A percentile compares a stretch with the other conserved stretches of the same genome.
Evolutionary conservation across 2,113 vertebrate genomes (phyloP).

Genomic region (Aptenodytes patagonicus): DNA sequence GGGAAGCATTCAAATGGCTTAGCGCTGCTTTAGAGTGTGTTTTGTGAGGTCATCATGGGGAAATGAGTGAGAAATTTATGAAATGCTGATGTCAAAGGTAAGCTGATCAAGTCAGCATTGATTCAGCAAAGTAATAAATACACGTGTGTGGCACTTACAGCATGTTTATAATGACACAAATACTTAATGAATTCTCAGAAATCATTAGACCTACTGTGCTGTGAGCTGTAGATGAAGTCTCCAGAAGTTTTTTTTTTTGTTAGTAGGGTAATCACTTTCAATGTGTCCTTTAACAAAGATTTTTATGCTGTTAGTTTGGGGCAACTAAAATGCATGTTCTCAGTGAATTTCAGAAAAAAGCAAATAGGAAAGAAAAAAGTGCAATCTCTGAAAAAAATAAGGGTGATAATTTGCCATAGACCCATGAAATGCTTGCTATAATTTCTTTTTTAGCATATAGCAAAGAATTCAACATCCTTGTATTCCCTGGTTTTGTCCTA

Average conservation of each 20-base stretch:
- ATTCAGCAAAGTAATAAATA: slow-evolving; percentile 30
- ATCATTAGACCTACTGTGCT: neutral
- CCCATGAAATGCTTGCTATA: neutral
- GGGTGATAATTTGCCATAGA: neutral
- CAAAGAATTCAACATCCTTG: neutral
- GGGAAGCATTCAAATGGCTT: neutral
- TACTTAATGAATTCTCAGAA: slow-evolving; percentile 40
- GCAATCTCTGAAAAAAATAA: neutral
- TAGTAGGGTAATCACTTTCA: neutral
- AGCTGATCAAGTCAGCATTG: neutral
- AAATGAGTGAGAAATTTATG: slow-evolving; percentile 42
- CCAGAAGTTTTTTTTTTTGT: slow-evolving; percentile 25
- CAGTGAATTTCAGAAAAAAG: neutral
- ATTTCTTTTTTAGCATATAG: neutral
- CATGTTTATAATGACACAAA: neutral
- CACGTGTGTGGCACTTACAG: neutral
- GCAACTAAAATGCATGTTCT: neutral
- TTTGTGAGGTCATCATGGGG: neutral
- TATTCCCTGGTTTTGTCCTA: neutral
- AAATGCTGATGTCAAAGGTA: slow-evolving; percentile 32
- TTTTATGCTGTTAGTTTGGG: neutral
- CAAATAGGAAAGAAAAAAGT: neutral
- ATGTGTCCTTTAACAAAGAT: slow-evolving; percentile 4
- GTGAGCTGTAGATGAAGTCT: slow-evolving; percentile 27
- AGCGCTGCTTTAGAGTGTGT: neutral